Percentiles rank a stretch among this genome's conserved stretches.
phyloP scores from a whole-genome alignment of 2,797 vertebrate genomes.

The Pangasius mekongensis region DNA sequence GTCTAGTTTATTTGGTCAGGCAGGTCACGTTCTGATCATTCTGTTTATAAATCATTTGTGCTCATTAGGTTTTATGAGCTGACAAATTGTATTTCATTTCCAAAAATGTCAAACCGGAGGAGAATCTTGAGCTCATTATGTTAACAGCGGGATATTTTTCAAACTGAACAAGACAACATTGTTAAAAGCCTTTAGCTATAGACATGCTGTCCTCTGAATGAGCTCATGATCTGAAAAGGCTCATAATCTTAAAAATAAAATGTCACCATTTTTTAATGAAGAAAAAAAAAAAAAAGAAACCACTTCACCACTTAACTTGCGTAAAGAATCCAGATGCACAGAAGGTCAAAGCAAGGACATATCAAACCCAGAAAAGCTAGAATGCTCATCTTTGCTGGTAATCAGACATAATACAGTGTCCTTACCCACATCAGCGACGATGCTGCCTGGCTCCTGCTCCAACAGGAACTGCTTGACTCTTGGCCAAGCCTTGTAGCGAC shows the following conservation, averaged over 20 bases:
- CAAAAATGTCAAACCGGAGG: slow-evolving; percentile 10
- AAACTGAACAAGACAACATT: not conserved
- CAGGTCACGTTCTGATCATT: not conserved
- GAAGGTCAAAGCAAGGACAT: slow-evolving; percentile 23
- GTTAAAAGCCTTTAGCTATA: not conserved
- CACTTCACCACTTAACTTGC: not conserved
- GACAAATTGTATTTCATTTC: slow-evolving; percentile 36
- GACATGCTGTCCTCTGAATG: not conserved
- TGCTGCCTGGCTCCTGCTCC: slow-evolving; percentile 78
- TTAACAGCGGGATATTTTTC: slow-evolving; percentile 2
- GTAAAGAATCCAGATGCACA: not conserved
- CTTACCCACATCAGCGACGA: slow-evolving; percentile 72
- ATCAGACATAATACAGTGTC: not conserved
- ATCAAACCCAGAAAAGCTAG: not conserved
- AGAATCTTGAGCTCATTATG: slow-evolving; percentile 7
- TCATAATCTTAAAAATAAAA: not conserved
- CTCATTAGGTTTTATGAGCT: slow-evolving; percentile 35
- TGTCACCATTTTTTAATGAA: not conserved
- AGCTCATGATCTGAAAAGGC: not conserved
- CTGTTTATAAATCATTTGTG: not conserved
- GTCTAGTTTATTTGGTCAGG: not conserved
- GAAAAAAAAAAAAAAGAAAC: not conserved
- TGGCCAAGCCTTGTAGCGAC: slow-evolving; percentile 80
- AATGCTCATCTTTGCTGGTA: not conserved
- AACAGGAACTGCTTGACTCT: slow-evolving; percentile 81